Evolutionary conservation across 23 tunicate species (phyloP).

Genomic region (Ascidia mentula): DNA sequence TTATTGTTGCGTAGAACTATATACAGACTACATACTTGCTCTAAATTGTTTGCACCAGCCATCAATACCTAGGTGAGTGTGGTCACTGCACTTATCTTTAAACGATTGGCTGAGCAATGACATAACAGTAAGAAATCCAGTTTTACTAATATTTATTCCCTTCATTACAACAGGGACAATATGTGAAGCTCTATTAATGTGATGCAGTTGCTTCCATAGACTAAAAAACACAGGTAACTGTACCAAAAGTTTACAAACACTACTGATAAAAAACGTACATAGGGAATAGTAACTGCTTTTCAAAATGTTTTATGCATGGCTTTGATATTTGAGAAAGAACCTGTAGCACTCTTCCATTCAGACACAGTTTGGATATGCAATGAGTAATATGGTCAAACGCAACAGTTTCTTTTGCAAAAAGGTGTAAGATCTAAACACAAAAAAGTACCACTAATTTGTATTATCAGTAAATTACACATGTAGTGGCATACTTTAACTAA

Average conservation of each 20-base stretch:
- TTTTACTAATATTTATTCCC: neutral
- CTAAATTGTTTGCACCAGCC: conserved; percentile 21
- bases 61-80: neutral
- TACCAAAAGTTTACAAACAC: neutral
- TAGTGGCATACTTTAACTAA: neutral
- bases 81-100: neutral
- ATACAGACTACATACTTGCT: conserved; percentile 16
- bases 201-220: neutral
- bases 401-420: neutral
- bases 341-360: conserved; percentile 15
- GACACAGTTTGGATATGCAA: conserved; percentile 37
- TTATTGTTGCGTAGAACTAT: neutral
- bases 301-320: neutral
- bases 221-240: neutral
- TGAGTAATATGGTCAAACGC: neutral
- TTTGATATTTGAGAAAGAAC: conserved; percentile 8
- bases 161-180: neutral
- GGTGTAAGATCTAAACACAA: neutral
- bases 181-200: neutral
- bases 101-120: neutral
- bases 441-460: neutral
- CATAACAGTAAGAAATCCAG: neutral
- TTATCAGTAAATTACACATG: neutral
- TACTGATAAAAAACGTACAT: conserved; percentile 7
- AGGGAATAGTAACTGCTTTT: conserved; percentile 7